A percentile compares a stretch with the other conserved stretches of the same genome.
Evolutionary conservation across 2,888 invertebrate species (phyloP).

Genomic region (Empis stercorea): DNA sequence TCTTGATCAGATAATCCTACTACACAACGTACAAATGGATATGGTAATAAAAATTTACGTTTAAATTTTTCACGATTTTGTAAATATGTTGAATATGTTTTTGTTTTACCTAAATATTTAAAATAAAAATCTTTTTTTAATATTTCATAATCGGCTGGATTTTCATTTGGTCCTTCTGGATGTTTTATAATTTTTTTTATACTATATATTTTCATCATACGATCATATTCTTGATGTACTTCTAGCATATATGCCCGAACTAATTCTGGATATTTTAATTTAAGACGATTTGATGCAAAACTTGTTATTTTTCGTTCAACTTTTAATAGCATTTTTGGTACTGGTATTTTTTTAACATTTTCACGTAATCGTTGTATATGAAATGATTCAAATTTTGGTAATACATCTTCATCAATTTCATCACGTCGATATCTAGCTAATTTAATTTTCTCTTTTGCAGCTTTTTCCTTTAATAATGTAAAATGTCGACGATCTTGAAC

Average conservation of each 20-base stretch:
- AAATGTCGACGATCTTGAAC: slow-evolving; percentile 31
- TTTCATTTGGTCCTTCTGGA: slow-evolving; percentile 40
- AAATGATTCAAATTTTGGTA: slow-evolving; percentile 39
- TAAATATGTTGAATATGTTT: slow-evolving; percentile 45
- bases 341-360: slow-evolving; percentile 44
- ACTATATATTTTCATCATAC: slow-evolving; percentile 47
- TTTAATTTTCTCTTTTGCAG: slow-evolving; percentile 29
- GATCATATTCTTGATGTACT: slow-evolving; percentile 43
- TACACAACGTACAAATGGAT: slow-evolving; percentile 45
- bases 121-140: slow-evolving; percentile 33
- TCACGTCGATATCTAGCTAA: slow-evolving; percentile 16
- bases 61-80: slow-evolving; percentile 43
- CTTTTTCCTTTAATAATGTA: slow-evolving; percentile 26
- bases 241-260: slow-evolving; percentile 40
- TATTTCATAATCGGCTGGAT: slow-evolving; percentile 34
- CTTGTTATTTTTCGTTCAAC: slow-evolving; percentile 48
- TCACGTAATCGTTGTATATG: slow-evolving; percentile 44
- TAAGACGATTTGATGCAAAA: slow-evolving; percentile 43
- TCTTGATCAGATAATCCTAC: slow-evolving; percentile 27
- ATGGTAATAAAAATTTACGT: slow-evolving; percentile 45
- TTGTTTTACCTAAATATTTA: slow-evolving; percentile 49
- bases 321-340: slow-evolving; percentile 46
- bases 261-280: slow-evolving; percentile 41
- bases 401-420: slow-evolving; percentile 29
- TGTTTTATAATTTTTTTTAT: slow-evolving; percentile 50